Conservation (phyloP, 2,797 vertebrate species). For the Coreius guichenoti region DNA sequence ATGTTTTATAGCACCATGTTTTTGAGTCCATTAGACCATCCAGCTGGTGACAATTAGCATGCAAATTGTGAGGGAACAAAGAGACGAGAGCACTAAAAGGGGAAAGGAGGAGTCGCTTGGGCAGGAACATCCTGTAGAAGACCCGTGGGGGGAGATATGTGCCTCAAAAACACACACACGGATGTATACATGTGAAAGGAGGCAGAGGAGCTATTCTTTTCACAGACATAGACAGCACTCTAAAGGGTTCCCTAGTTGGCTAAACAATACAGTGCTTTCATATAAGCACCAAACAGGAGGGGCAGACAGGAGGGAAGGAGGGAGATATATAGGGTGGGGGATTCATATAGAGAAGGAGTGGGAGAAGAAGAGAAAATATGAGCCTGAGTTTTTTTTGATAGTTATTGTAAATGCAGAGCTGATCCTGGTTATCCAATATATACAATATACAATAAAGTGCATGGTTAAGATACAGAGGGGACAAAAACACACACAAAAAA, state of each 20-base stretch:
- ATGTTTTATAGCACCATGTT: conserved; percentile 18
- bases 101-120: neutral
- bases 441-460: neutral
- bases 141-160: neutral
- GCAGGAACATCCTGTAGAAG: conserved; percentile 15
- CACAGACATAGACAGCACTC: conserved; percentile 65
- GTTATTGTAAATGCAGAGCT: neutral
- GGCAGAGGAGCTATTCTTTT: conserved; percentile 62
- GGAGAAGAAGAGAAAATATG: neutral
- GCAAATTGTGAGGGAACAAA: conserved; percentile 48
- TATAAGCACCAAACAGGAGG: conserved; percentile 22
- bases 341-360: neutral
- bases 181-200: conserved; percentile 65
- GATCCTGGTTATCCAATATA: neutral
- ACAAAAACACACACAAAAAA: neutral
- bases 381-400: neutral
- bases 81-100: neutral
- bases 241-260: conserved; percentile 62
- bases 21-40: conserved; percentile 27
- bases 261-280: conserved; percentile 66
- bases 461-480: neutral
- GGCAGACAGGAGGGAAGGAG: neutral
- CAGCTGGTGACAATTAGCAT: conserved; percentile 53
- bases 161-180: conserved; percentile 52
- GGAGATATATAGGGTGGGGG: neutral